Evolutionary conservation across 2,888 invertebrate genomes (phyloP).

Genomic region (Neria commutata): DNA sequence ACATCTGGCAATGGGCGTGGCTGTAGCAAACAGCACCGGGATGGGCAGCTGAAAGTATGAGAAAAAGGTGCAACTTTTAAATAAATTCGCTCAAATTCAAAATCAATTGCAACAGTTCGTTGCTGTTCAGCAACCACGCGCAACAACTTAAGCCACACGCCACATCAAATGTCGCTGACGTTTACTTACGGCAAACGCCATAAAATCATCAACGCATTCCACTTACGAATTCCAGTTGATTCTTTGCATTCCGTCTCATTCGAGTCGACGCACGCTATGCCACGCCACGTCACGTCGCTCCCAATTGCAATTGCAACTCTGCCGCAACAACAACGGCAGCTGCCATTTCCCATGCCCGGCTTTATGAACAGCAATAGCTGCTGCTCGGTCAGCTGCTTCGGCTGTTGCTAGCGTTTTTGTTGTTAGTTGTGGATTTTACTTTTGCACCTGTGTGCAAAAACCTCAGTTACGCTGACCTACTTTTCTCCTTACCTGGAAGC

Average conservation of each 20-base stretch:
- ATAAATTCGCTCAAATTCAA: neutral
- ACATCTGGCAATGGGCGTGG: constrained; percentile 85
- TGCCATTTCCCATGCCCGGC: too few species aligned
- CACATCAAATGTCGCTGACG: neutral
- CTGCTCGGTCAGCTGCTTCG: constrained; percentile 22
- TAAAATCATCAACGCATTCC: neutral
- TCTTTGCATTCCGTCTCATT: neutral
- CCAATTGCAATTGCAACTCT: neutral
- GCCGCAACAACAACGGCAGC: neutral
- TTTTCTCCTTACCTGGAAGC: constrained; percentile 32
- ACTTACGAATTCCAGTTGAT: neutral
- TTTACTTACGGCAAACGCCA: neutral
- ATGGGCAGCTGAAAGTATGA: constrained; percentile 76
- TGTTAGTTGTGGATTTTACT: neutral
- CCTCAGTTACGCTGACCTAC: constrained; percentile 41
- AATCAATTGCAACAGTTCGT: neutral
- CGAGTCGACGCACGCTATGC: neutral
- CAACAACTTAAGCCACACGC: neutral
- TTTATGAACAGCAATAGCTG: too few species aligned
- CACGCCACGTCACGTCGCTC: too few species aligned
- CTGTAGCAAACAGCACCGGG: constrained; percentile 89
- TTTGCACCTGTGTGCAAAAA: constrained; percentile 27
- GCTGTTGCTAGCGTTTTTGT: constrained; percentile 9
- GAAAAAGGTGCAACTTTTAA: too few species aligned
- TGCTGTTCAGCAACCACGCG: neutral